A percentile compares a stretch with the other conserved stretches of the same genome.
Evolutionary conservation across 2,888 invertebrate species (phyloP).

Genomic region (Coronaproctus castanopsis): DNA sequence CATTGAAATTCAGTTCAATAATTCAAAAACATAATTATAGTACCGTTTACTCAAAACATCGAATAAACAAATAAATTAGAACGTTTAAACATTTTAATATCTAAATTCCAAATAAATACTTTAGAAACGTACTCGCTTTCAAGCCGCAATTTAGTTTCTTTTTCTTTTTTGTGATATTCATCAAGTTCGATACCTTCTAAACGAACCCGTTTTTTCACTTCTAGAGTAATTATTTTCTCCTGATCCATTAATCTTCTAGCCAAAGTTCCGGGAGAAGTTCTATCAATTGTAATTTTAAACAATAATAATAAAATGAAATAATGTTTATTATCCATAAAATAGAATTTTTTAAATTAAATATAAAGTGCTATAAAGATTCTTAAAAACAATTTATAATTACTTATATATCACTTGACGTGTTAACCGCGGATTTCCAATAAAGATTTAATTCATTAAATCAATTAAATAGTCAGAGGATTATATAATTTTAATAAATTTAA

Average conservation of each 20-base stretch:
- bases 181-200: conserved; percentile 60
- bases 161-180: conserved; percentile 46
- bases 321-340: background rate
- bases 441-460: background rate
- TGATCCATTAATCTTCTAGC: conserved; percentile 60
- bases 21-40: too few species aligned
- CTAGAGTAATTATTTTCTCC: conserved; percentile 47
- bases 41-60: too few species aligned
- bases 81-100: too few species aligned
- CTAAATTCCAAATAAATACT: too few species aligned
- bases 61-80: too few species aligned
- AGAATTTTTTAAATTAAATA: too few species aligned
- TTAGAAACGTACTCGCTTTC: too few species aligned
- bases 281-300: conserved; percentile 22
- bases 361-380: background rate
- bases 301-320: background rate
- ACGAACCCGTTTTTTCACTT: conserved; percentile 45
- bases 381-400: background rate
- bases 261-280: conserved; percentile 60
- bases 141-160: background rate
- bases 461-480: background rate
- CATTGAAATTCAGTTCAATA: too few species aligned
- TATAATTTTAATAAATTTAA: too few species aligned
- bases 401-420: background rate
- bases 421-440: background rate